Evolutionary conservation across 1,140 invertebrate genomes (phyloP), one percentile per base, ranked within the genome.

Genomic region (Bicyclus anynana): DNA sequence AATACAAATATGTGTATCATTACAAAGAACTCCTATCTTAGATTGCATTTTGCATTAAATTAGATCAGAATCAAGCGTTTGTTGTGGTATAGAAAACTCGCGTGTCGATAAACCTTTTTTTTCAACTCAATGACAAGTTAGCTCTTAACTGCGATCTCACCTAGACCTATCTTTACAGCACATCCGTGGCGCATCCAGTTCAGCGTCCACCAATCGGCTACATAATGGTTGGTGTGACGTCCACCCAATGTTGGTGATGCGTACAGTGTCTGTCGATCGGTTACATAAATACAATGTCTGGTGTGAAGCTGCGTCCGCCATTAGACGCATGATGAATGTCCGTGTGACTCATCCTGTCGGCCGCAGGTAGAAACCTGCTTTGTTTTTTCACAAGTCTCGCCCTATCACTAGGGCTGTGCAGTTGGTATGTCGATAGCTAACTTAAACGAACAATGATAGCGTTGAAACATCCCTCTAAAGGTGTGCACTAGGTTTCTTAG

Each of bases 291-390:
- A 48, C 35, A 57, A 50, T 26, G 27, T 21, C 27, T 57, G 47
- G 47, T 57, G 54, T 55, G 53, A 55, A 55, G 16, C 44, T 52
- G 49, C 42, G 23, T 44, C 10, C 44, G 51, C 55, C 38, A 58
- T 58, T 63, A 63, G 37, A 44, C 26, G 14, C 29, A 55, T 57
- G 67, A 60, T 62, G 60, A 51, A 56, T 59, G 61, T 67, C 13
- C 37, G 60, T 51, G 50, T 61, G 63, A 61, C 17, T 61, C 63
- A 61, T 44, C 40, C 40, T 20, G 40, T 44, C 51, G 48, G 38
- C 49, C 57, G 42, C 53, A 65, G 59, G 58, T 61, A 60, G 55
- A 60, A 65, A 65, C 63, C 44, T 44, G 62, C 47, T 59, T 50
- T 37, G 59, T 57, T 61, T 65, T 54, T 54, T 44, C 40, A 20